Percentiles rank a stretch among this genome's conserved stretches.
Evolutionary conservation across 2,888 invertebrate species (phyloP).

Genomic region (Microctonus brassicae): DNA sequence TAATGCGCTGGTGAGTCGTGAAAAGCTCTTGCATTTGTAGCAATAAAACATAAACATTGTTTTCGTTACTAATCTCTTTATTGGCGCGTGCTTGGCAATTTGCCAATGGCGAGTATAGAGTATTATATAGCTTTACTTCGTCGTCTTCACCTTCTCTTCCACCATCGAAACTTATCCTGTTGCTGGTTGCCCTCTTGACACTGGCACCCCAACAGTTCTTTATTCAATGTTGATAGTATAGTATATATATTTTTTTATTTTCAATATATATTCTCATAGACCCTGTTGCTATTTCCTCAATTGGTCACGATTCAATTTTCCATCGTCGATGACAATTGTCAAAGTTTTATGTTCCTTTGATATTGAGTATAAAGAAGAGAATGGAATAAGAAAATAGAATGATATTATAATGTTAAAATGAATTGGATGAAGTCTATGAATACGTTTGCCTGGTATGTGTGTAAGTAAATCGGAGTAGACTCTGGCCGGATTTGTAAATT

Average conservation of each 20-base stretch:
- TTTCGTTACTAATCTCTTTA: constrained; percentile 64
- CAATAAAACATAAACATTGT: constrained; percentile 58
- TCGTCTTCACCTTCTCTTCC: constrained; percentile 17
- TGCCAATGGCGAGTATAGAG: constrained; percentile 50
- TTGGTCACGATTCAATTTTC: neutral
- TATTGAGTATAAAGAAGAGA: neutral
- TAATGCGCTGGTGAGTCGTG: constrained; percentile 8
- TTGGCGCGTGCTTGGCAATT: constrained; percentile 61
- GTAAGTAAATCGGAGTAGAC: constrained; percentile 16
- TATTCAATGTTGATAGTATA: no score
- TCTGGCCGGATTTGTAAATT: constrained; percentile 23
- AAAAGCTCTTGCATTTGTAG: constrained; percentile 15
- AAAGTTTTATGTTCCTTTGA: neutral
- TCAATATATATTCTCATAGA: neutral
- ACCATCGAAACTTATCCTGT: constrained; percentile 9
- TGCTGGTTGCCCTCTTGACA: neutral
- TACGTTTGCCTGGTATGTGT: neutral
- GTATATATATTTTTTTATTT: neutral
- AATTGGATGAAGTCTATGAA: constrained; percentile 10
- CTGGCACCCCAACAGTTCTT: no score
- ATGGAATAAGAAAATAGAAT: neutral
- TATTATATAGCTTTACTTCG: constrained; percentile 21
- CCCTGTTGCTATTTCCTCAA: neutral
- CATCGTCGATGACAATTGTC: neutral
- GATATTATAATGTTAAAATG: neutral